Evolutionary conservation across 2,113 vertebrate species (phyloP).

Genomic region (Cyprinodon variegatus): DNA sequence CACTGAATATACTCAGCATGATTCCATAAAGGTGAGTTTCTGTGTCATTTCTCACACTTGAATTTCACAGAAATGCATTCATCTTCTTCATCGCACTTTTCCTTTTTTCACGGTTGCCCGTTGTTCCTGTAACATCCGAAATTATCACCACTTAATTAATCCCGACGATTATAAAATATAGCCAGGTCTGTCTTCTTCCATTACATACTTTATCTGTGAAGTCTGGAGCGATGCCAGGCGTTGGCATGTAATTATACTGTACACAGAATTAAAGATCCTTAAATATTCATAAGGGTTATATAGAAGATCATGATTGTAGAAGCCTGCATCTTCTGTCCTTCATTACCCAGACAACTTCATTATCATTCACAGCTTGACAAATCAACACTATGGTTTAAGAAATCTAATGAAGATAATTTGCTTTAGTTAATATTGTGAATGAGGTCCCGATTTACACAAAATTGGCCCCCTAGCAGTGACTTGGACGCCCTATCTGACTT

Average conservation of each 20-base stretch:
- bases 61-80: constrained; percentile 54
- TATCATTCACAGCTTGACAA: constrained; percentile 80
- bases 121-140: constrained; percentile 64
- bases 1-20: constrained; percentile 7
- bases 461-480: constrained; percentile 61
- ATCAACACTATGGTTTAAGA: constrained; percentile 71
- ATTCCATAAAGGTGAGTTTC: constrained; percentile 39
- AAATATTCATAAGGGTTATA: constrained; percentile 79
- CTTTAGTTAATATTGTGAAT: constrained; percentile 68
- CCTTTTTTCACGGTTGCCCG: constrained; percentile 51
- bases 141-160: constrained; percentile 76
- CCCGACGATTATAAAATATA: constrained; percentile 76
- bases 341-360: constrained; percentile 77
- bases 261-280: constrained; percentile 74
- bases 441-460: constrained; percentile 71
- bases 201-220: constrained; percentile 74
- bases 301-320: constrained; percentile 76
- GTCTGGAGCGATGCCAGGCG: constrained; percentile 68
- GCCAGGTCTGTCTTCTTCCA: constrained; percentile 62
- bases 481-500: constrained; percentile 64
- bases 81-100: constrained; percentile 39
- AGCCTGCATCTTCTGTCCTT: constrained; percentile 70
- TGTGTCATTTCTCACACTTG: constrained; percentile 35
- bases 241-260: constrained; percentile 72
- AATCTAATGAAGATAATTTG: constrained; percentile 77